Base-by-base conservation (phyloP, 2,113 vertebrate genomes). In the Nothobranchius furzeri region DNA sequence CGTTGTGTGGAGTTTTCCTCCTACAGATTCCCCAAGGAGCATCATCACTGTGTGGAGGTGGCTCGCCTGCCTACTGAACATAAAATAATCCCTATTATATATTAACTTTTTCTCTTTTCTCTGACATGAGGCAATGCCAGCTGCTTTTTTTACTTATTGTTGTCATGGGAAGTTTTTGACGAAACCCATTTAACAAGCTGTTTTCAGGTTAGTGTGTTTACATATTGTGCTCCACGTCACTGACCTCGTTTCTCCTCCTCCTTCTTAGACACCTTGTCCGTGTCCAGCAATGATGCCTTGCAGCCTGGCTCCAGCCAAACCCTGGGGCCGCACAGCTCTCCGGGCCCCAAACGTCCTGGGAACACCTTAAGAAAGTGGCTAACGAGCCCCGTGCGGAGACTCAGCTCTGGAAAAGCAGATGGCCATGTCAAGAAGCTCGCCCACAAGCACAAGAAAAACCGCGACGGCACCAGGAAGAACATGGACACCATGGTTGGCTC, bases 321-420 rank as follows among this genome's bases (percentile, higher is more conserved):
- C 81, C 93, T 96, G 0, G 94, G 96, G 15, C 95, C 95, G 0
- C 98, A 99, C 87, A 98, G 96, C 84, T 98, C 98, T 0, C 97
- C 98, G 0, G 98, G 98, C 15, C 97, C 97, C 78, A 99, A 98
- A 74, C 94, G 98, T n/a, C 97, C 98, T 0, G 98, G 98, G 50
- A 99, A 99, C 87, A 99, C 98, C 1, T 83, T 99, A 42, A 94
- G 98, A 66, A 99, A 99, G 62, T 99, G 98, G 98, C 94, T 99
- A 43, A 99, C 98, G 30, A 99, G 98, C 86, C 98, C 98, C 0
- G 97, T 99, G 73, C 92, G 98, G 67, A 91, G 98, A 15, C 96
- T 99, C 0, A 99, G 98, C 92, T 98, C 96, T 0, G 98, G 98
- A 37, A 99, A 99, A 75, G 98, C 97, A 0, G 98, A 99, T 0